Base-by-base conservation (phyloP, 2,113 vertebrate species). In the Suricata suricatta region DNA sequence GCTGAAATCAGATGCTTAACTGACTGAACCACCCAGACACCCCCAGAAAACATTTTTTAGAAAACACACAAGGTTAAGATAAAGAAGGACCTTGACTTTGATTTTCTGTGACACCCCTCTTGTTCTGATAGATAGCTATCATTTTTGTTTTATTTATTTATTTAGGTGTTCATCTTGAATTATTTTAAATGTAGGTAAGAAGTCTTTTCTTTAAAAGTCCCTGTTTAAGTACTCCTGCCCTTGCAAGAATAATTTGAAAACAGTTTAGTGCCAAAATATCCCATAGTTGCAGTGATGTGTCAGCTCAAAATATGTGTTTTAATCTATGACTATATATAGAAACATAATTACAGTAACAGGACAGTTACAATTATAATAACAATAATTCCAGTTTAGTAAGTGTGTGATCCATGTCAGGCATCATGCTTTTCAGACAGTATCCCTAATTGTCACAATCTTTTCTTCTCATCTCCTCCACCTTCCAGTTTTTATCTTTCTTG, bases 191-290 rank as follows among this genome's bases (percentile, higher is more conserved):
- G 4, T 74, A 87, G 15, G 44, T 52, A 86, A 74, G 44, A 95
- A 80, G 8, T 60, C 41, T 7, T 90, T 23, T 85, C n/a, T 81
- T 85, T 91, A 79, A 72, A 52, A 44, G 41, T 77, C 15, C 54
- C 44, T 38, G 93, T 41, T 83, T 94, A 96, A 95, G 52, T 92
- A 83, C 76, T 52, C 29, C 41, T 38, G 35, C 71, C 52, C 44
- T 91, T 81, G 14, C 10, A 68, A 92, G 66, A 93, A 74, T 54
- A 83, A 91, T 92, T 90, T 96, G 47, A 93, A 79, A 95, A 91
- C 60, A 82, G 3, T 27, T 95, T 86, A 64, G 54, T 89, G 47
- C 6, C n/a, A 83, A 97, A 96, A 69, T 66, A 92, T 14, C 5
- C 31, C 47, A 87, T 89, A 77, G 29, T 50, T 96, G 19, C 7